Percentiles rank a stretch among this genome's conserved stretches.
Conservation (phyloP, 2,888 invertebrate species). For the Acutogordius australiensis region DNA sequence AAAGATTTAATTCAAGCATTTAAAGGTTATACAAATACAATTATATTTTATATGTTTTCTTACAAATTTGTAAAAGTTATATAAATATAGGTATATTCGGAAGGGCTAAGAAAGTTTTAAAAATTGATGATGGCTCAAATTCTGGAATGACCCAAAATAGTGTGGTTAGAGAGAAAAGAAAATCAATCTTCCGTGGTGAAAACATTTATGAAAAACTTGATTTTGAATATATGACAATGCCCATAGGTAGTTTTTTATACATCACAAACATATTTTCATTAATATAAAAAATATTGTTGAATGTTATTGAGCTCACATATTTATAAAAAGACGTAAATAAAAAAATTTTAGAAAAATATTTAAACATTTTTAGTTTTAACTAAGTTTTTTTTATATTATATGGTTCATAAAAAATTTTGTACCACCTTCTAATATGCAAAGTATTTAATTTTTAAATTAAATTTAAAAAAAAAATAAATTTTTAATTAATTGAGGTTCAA, state of each 20-base stretch:
- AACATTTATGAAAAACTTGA: not conserved
- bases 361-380: no score
- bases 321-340: no score
- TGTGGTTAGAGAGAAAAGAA: not conserved
- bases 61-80: not conserved
- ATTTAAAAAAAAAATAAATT: no score
- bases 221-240: not conserved
- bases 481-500: no score
- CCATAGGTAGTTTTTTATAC: not conserved
- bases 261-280: not conserved
- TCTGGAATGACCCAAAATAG: not conserved
- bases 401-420: no score
- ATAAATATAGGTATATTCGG: not conserved
- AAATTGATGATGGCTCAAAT: no score
- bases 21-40: conserved; percentile 21
- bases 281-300: no score
- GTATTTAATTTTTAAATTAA: no score
- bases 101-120: not conserved
- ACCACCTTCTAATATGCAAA: no score
- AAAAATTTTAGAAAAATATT: no score
- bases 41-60: not conserved
- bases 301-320: no score
- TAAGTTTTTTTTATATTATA: no score
- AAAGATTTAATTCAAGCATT: conserved; percentile 24
- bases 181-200: not conserved